Percentiles rank a stretch among this genome's conserved stretches.
Conservation (phyloP, 2,888 invertebrate species). For the Diarsia dahlii region DNA sequence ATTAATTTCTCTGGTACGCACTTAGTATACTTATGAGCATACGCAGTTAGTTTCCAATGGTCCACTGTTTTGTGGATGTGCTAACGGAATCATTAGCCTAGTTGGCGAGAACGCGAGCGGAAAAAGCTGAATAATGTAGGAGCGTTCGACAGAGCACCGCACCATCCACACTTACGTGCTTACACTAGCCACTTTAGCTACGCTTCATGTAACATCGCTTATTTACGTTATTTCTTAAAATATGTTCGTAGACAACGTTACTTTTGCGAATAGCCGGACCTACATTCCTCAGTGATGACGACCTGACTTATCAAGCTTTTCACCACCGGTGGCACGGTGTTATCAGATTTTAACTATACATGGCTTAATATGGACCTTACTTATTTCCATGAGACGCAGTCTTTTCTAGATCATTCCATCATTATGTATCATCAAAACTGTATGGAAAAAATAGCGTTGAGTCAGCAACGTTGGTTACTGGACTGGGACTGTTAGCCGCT, state of each 20-base stretch:
- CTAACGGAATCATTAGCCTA: slow-evolving; percentile 90
- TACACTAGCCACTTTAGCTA: slow-evolving; percentile 55
- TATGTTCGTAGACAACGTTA: slow-evolving; percentile 17
- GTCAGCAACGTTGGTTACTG: slow-evolving; percentile 23
- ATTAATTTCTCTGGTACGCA: slow-evolving; percentile 68
- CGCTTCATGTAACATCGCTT: slow-evolving; percentile 71
- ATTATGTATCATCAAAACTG: neutral
- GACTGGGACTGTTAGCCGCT: slow-evolving; percentile 70
- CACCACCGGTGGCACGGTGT: neutral
- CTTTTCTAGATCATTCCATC: neutral
- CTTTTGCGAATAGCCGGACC: slow-evolving; percentile 36
- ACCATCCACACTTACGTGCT: slow-evolving; percentile 61
- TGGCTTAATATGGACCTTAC: no score
- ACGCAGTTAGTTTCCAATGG: slow-evolving; percentile 85
- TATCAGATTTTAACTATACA: neutral
- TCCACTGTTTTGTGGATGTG: slow-evolving; percentile 86
- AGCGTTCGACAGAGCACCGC: slow-evolving; percentile 69
- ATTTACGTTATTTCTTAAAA: slow-evolving; percentile 62
- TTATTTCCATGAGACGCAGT: neutral
- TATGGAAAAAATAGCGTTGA: neutral
- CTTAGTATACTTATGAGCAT: slow-evolving; percentile 70
- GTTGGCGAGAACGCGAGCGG: slow-evolving; percentile 83
- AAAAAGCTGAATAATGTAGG: slow-evolving; percentile 87
- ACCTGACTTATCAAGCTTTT: neutral
- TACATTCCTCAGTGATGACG: slow-evolving; percentile 20